Conservation (phyloP, 2,888 invertebrate species). For the Xestia xanthographa region DNA sequence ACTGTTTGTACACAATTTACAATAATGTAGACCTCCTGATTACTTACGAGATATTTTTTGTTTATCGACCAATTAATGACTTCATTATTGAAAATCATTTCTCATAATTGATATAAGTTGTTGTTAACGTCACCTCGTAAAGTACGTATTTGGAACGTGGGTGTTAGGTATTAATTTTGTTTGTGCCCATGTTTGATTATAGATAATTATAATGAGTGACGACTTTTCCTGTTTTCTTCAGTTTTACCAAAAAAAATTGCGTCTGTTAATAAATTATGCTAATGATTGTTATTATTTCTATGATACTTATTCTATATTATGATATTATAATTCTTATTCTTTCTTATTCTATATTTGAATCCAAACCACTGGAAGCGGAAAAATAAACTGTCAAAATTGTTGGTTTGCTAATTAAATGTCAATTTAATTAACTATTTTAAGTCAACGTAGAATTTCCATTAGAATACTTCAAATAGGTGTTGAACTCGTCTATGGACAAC, state of each 20-base stretch:
- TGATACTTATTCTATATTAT: neutral
- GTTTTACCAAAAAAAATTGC: neutral
- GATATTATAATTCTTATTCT: too few species aligned
- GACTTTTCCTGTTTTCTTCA: slow-evolving; percentile 20
- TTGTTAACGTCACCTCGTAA: slow-evolving; percentile 33
- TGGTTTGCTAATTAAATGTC: slow-evolving; percentile 4
- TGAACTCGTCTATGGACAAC: slow-evolving; percentile 37
- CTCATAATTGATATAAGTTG: slow-evolving; percentile 44
- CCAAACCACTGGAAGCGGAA: neutral
- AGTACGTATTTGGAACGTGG: slow-evolving; percentile 19
- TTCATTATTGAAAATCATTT: slow-evolving; percentile 53
- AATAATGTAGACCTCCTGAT: slow-evolving; percentile 38
- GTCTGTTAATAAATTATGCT: neutral
- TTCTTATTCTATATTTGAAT: neutral
- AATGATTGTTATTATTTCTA: neutral
- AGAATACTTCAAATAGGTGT: slow-evolving; percentile 46
- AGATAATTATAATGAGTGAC: neutral
- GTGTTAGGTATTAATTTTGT: slow-evolving; percentile 3
- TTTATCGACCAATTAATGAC: slow-evolving; percentile 48
- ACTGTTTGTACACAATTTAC: slow-evolving; percentile 52
- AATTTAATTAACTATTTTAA: slow-evolving; percentile 20
- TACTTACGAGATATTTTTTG: slow-evolving; percentile 59
- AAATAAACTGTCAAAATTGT: neutral
- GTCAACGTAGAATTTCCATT: slow-evolving; percentile 32
- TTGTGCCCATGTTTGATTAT: slow-evolving; percentile 1